A percentile compares a stretch with the other conserved stretches of the same genome.
phyloP scores from a whole-genome alignment of 2,113 vertebrate species.

The Heterochromis multidens region DNA sequence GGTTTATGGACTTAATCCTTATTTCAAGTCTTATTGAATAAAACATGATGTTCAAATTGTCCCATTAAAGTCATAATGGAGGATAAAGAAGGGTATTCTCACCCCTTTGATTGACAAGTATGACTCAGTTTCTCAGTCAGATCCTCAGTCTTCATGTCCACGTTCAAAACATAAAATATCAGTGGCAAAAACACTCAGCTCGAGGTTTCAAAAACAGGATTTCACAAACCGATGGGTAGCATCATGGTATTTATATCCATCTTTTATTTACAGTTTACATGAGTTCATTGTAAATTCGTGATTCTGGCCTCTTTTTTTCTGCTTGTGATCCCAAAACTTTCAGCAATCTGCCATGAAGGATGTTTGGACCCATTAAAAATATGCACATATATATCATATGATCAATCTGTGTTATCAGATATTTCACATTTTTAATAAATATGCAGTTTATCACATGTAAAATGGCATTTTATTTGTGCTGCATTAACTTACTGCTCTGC shows the following conservation, averaged over 20 bases:
- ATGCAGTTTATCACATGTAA: too few relatives aligned
- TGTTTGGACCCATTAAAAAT: background rate
- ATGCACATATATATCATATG: background rate
- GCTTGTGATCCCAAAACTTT: background rate
- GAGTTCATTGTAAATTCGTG: background rate
- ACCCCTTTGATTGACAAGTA: background rate
- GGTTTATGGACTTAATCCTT: background rate
- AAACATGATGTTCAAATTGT: background rate
- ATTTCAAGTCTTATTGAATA: background rate
- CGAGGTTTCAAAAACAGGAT: background rate
- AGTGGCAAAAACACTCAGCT: background rate
- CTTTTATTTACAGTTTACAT: background rate
- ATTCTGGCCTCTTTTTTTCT: background rate
- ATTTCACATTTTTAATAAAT: background rate
- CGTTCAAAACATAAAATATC: too few relatives aligned
- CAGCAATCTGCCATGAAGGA: background rate
- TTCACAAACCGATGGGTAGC: background rate
- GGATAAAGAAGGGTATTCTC: background rate
- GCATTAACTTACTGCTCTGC: background rate
- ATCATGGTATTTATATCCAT: background rate
- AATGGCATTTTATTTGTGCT: background rate
- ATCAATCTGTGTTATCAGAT: background rate
- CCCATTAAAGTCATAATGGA: background rate
- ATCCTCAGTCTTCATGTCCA: background rate
- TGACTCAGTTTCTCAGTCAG: background rate